Evolutionary conservation across 1,140 invertebrate genomes (phyloP).

Genomic region (Nymphalis io): DNA sequence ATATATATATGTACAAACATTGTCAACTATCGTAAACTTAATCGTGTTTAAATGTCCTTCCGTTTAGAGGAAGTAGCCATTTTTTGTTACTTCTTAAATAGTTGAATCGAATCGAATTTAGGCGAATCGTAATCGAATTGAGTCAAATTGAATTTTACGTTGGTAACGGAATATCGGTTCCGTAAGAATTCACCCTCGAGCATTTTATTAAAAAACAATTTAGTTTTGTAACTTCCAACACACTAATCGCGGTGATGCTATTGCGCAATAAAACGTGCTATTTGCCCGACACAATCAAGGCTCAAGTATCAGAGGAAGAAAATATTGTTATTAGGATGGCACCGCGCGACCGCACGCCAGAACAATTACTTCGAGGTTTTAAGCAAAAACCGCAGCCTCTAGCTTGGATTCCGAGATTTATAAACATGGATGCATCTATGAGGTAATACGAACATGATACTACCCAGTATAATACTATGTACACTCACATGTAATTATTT

Average conservation of each 20-base stretch:
- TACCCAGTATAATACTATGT: not conserved
- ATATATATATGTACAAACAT: too few species aligned
- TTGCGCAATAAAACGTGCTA: conserved; percentile 55
- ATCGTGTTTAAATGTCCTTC: too few species aligned
- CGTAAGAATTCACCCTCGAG: conserved; percentile 35
- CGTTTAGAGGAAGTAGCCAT: too few species aligned
- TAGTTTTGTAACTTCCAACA: conserved; percentile 50
- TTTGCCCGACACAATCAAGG: conserved; percentile 60
- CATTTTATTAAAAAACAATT: conserved; percentile 51
- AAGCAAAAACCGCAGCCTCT: conserved; percentile 62
- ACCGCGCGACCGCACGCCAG: conserved; percentile 68
- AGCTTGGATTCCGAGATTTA: conserved; percentile 37
- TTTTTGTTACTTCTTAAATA: too few species aligned
- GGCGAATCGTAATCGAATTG: too few species aligned
- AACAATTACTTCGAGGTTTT: conserved; percentile 64
- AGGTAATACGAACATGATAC: conserved; percentile 37
- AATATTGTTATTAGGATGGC: conserved; percentile 71
- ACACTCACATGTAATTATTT: conserved; percentile 31
- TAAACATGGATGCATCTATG: conserved; percentile 30
- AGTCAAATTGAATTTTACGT: conserved; percentile 2
- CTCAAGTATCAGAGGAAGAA: conserved; percentile 57
- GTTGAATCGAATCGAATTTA: too few species aligned
- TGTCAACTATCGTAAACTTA: too few species aligned
- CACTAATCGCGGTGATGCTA: conserved; percentile 39
- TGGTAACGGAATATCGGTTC: conserved; percentile 23